Conservation (phyloP, 2,113 vertebrate species). For the Alces alces region DNA sequence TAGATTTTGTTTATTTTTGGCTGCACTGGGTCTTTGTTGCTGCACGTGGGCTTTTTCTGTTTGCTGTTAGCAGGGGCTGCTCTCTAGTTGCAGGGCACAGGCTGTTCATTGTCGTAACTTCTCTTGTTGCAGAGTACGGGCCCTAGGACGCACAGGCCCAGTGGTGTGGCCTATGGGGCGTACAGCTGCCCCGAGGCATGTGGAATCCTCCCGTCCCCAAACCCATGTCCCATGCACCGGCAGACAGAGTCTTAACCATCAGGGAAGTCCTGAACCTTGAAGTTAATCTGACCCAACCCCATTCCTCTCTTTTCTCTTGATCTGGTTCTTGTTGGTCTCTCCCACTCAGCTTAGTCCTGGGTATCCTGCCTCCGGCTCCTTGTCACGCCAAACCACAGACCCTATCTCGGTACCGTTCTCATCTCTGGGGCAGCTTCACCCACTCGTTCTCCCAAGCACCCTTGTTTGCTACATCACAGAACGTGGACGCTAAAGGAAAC, state of each 20-base stretch:
- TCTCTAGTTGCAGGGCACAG: not conserved
- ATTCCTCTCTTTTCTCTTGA: not conserved
- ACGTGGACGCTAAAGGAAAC: not conserved
- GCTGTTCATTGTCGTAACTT: not conserved
- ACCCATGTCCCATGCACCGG: not conserved
- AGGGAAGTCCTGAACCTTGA: not conserved
- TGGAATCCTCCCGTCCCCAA: not conserved
- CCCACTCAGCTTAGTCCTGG: not conserved
- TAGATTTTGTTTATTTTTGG: not conserved
- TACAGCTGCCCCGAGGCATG: accelerated
- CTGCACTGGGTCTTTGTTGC: not conserved
- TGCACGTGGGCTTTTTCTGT: not conserved
- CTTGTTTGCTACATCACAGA: not conserved
- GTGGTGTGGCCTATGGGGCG: not conserved
- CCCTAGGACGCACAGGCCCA: not conserved
- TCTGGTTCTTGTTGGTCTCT: not conserved
- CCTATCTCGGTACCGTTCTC: not conserved
- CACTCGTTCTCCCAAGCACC: not conserved
- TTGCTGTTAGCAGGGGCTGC: not conserved
- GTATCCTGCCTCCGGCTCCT: not conserved
- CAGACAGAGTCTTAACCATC: not conserved
- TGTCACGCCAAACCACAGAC: not conserved
- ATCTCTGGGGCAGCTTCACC: not conserved
- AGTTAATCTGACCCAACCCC: not conserved
- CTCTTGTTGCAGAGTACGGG: not conserved